Conservation (phyloP, 2,888 invertebrate species). For the Sarcophaga subvicina region DNA sequence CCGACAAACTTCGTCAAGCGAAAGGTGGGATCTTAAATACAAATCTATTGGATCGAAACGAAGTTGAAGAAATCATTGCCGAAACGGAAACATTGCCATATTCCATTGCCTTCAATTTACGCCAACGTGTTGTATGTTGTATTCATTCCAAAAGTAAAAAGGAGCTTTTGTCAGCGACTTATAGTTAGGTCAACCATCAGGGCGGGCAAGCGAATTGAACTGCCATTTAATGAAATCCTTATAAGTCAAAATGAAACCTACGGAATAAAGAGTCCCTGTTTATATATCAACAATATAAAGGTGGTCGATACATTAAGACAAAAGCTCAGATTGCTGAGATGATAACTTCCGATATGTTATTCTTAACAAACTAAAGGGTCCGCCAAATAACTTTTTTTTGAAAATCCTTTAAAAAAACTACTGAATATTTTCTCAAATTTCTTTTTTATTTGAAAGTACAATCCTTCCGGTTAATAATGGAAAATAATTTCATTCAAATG, state of each 20-base stretch:
- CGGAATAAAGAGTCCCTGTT: conserved; percentile 2
- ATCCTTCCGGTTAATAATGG: no score
- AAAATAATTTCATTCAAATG: no score
- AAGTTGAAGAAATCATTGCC: background rate
- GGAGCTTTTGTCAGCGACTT: background rate
- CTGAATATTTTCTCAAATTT: no score
- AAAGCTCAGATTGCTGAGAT: background rate
- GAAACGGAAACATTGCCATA: background rate
- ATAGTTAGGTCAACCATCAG: background rate
- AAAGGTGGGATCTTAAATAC: conserved; percentile 21
- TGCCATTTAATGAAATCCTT: conserved; percentile 26
- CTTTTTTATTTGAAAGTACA: no score
- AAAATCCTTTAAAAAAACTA: no score
- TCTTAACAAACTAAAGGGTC: no score
- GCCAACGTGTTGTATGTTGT: conserved; percentile 17
- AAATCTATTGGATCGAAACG: background rate
- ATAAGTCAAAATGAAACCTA: conserved; percentile 12
- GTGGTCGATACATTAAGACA: background rate
- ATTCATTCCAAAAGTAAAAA: conserved; percentile 21
- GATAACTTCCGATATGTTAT: background rate
- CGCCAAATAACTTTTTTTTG: no score
- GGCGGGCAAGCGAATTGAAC: background rate
- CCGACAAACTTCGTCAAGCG: background rate
- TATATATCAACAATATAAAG: conserved; percentile 15
- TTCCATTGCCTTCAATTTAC: background rate